These are phyloP conservation scores for Trachymyrmex septentrionalis DNA, from an alignment of 1,140 invertebrate genomes.

Conservation along the genomic window DNA sequence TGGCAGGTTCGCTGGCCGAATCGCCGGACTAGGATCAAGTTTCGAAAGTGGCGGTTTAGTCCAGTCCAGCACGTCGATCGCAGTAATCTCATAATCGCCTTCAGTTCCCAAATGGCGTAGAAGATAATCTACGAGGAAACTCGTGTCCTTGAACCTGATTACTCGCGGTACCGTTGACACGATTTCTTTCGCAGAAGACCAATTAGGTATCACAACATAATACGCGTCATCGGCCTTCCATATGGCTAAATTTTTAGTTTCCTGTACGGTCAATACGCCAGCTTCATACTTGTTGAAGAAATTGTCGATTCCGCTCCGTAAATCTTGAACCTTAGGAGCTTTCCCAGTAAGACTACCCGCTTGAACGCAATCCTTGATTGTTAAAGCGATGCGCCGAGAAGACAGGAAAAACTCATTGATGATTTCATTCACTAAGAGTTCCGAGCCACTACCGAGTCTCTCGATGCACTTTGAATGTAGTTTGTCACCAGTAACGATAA, in stretches of 20 bases:
- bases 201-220: slow-evolving; percentile 78
- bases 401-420: slow-evolving; percentile 82
- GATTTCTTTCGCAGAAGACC: not conserved
- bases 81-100: slow-evolving; percentile 80
- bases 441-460: slow-evolving; percentile 57
- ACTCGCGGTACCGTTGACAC: slow-evolving; percentile 52
- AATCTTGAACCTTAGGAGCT: slow-evolving; percentile 71
- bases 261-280: slow-evolving; percentile 75
- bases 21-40: slow-evolving; percentile 78
- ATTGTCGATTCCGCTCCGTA: slow-evolving; percentile 72
- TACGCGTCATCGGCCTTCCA: slow-evolving; percentile 76
- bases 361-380: slow-evolving; percentile 81
- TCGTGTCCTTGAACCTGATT: slow-evolving; percentile 69
- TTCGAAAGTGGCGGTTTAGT: slow-evolving; percentile 77
- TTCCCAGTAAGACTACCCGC: slow-evolving; percentile 74
- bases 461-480: slow-evolving; percentile 77
- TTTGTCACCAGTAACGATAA: slow-evolving; percentile 80
- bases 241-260: slow-evolving; percentile 71
- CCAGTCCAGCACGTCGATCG: slow-evolving; percentile 77
- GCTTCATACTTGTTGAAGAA: slow-evolving; percentile 77
- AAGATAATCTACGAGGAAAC: slow-evolving; percentile 69
- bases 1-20: slow-evolving; percentile 80
- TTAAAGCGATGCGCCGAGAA: slow-evolving; percentile 78
- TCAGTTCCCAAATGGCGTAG: slow-evolving; percentile 49
- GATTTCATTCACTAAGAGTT: slow-evolving; percentile 76